A percentile compares a stretch with the other conserved stretches of the same genome.
Conservation (phyloP, 2,113 vertebrate species). For the Amphiprion ocellaris region DNA sequence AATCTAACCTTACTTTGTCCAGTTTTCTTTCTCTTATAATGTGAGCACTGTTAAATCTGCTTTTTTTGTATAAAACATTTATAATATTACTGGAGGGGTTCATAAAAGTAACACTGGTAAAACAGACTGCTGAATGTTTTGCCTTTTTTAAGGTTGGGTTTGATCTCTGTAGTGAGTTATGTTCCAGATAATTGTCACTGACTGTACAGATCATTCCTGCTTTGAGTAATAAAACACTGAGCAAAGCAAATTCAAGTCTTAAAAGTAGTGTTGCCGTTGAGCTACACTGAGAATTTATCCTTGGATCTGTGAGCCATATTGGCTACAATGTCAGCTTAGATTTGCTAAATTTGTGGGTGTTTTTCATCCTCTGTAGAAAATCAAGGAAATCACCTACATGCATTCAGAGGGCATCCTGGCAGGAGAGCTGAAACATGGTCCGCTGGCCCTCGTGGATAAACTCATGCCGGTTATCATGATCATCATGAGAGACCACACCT, state of each 20-base stretch:
- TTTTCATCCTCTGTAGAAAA: conserved; percentile 88
- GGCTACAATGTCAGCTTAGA: background rate
- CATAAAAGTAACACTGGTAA: too few species aligned
- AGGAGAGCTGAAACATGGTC: conserved; percentile 96
- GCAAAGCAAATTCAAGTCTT: too few species aligned
- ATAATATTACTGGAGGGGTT: too few species aligned
- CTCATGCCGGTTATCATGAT: conserved; percentile 99
- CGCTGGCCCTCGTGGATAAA: conserved; percentile 95
- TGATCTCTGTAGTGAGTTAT: too few species aligned
- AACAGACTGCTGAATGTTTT: too few species aligned
- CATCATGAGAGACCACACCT: conserved; percentile 97
- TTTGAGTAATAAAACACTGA: too few species aligned
- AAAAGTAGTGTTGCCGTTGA: background rate
- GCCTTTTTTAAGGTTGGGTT: too few species aligned
- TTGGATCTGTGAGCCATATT: background rate
- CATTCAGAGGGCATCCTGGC: conserved; percentile 98
- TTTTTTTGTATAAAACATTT: background rate
- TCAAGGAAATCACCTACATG: conserved; percentile 99
- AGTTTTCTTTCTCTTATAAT: background rate
- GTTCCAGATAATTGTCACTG: too few species aligned
- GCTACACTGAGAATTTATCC: background rate
- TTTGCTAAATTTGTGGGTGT: background rate
- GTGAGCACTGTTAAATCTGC: background rate
- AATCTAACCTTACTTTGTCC: background rate
- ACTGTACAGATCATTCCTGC: too few species aligned